Percentiles rank a stretch among this genome's conserved stretches.
phyloP scores from a whole-genome alignment of 2,797 vertebrate species.

The Liasis olivaceus region DNA sequence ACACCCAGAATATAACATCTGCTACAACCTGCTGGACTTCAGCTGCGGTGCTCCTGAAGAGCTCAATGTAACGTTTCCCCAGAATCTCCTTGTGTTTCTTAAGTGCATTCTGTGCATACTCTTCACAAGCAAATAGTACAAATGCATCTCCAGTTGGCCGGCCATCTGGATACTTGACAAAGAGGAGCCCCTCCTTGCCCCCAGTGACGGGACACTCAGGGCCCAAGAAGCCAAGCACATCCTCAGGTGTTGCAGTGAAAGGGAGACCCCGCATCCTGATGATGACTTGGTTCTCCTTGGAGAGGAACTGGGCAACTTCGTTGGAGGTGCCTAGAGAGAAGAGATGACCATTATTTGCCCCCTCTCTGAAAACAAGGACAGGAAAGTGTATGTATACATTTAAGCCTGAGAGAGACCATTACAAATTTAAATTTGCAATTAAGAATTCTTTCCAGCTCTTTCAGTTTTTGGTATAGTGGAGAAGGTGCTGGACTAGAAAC shows the following conservation, averaged over 20 bases:
- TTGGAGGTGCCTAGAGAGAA: constrained; percentile 87
- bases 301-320: constrained; percentile 95
- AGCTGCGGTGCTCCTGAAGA: constrained; percentile 94
- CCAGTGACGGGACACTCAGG: constrained; percentile 90
- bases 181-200: constrained; percentile 89
- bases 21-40: constrained; percentile 92
- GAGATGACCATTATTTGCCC: too few species aligned
- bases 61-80: constrained; percentile 95
- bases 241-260: constrained; percentile 87
- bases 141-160: constrained; percentile 95
- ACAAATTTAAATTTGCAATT: background rate
- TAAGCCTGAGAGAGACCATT: background rate
- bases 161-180: constrained; percentile 95
- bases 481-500: background rate
- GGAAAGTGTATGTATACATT: background rate
- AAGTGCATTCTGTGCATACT: constrained; percentile 92
- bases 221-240: constrained; percentile 90
- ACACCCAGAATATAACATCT: background rate
- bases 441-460: background rate
- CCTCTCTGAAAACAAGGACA: background rate
- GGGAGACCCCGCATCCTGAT: constrained; percentile 93
- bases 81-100: constrained; percentile 97
- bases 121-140: constrained; percentile 95
- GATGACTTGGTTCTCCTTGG: constrained; percentile 95
- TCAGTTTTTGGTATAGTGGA: background rate